phyloP scores from a whole-genome alignment of 37 sponge, comb jelly and placozoan species.

The Agelas oroides region DNA sequence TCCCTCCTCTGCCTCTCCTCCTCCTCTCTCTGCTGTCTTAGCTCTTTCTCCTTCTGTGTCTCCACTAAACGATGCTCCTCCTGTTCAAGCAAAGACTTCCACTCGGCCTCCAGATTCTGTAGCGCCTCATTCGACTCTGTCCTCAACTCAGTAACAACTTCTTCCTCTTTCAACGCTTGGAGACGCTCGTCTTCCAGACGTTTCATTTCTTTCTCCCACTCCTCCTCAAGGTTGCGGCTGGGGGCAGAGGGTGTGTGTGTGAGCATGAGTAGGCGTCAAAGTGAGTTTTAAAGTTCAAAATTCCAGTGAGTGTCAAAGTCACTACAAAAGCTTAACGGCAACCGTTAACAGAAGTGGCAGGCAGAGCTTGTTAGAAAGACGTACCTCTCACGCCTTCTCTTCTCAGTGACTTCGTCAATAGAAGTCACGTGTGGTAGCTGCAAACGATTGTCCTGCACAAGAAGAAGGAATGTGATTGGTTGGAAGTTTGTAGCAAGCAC shows the following conservation, averaged over 20 bases:
- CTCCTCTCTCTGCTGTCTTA: slow-evolving; percentile 29
- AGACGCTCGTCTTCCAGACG: slow-evolving; percentile 31
- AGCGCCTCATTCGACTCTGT: slow-evolving; percentile 10
- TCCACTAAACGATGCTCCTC: slow-evolving; percentile 43
- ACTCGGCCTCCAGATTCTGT: slow-evolving; percentile 32
- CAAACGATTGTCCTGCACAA: no score
- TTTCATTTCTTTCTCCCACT: slow-evolving; percentile 51
- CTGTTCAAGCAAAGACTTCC: slow-evolving; percentile 2
- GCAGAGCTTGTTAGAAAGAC: no score
- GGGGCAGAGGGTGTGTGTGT: no score
- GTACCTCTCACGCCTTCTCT: background rate
- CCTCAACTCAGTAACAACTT: background rate
- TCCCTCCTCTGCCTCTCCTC: slow-evolving; percentile 44
- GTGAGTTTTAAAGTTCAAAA: no score
- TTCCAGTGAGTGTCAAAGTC: no score
- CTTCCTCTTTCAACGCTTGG: background rate
- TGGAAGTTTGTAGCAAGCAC: slow-evolving; percentile 4
- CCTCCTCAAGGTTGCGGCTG: slow-evolving; percentile 11
- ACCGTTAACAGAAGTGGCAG: no score
- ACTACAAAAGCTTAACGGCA: no score
- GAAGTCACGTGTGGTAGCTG: background rate
- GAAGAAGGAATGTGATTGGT: no score
- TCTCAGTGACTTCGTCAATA: slow-evolving; percentile 3
- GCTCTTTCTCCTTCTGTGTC: slow-evolving; percentile 51
- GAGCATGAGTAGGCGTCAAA: no score